These are phyloP conservation scores for Protobothrops mucrosquamatus DNA, from an alignment of 2,113 vertebrate species.

Conservation along the genomic window DNA sequence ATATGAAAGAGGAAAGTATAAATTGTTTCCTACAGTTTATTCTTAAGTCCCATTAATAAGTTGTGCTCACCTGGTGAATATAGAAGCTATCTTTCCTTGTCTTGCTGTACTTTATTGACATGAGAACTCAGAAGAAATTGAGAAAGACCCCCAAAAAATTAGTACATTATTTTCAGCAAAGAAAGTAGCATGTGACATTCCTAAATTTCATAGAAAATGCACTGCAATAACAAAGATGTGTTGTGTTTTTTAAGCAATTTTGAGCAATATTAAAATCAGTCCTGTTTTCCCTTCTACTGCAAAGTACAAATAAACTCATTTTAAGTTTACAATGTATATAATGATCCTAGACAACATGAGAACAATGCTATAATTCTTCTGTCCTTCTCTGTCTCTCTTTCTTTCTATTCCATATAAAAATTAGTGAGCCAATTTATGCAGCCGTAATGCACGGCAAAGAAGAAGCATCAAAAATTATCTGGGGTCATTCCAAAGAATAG, in stretches of 20 bases:
- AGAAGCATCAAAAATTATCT: conserved; percentile 78
- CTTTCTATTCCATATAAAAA: conserved; percentile 67
- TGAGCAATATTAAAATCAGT: conserved; percentile 67
- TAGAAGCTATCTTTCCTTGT: conserved; percentile 64
- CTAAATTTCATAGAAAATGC: conserved; percentile 67
- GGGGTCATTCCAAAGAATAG: conserved; percentile 78
- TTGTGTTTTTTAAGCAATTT: conserved; percentile 71
- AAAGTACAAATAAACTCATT: conserved; percentile 72
- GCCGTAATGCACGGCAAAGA: conserved; percentile 77
- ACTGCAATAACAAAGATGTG: conserved; percentile 67
- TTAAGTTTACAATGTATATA: conserved; percentile 76
- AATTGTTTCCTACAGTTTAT: conserved; percentile 53
- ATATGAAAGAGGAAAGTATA: conserved; percentile 55
- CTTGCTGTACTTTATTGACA: conserved; percentile 63
- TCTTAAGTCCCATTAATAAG: conserved; percentile 68
- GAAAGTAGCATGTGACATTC: conserved; percentile 65
- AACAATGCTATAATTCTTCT: conserved; percentile 60
- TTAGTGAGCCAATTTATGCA: conserved; percentile 74
- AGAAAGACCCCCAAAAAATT: conserved; percentile 56
- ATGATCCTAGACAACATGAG: conserved; percentile 75
- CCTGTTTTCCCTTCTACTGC: conserved; percentile 67
- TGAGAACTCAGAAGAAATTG: conserved; percentile 61
- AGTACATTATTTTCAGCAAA: conserved; percentile 66
- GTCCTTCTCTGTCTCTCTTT: not conserved
- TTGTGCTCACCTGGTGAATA: conserved; percentile 39